Evolutionary conservation across 2,888 invertebrate genomes (phyloP), one percentile per base, ranked within the genome.

Genomic region (Cataglyphis rosenhaueri): DNA sequence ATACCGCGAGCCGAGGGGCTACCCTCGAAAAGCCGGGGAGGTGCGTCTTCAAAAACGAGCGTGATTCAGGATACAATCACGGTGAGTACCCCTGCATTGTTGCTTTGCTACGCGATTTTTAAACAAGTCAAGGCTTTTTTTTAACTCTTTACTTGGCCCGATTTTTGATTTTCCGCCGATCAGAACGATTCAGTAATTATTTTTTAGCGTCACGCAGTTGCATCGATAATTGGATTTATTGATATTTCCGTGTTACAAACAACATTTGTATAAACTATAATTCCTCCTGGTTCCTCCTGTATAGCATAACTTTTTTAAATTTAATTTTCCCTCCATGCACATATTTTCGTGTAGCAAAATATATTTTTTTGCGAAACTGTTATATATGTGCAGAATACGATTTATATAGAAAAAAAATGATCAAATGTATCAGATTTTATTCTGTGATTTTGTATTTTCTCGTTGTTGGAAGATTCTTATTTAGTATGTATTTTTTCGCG

Each of bases 51-150:
- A 25, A 35, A 41, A 62, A 71, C 64, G 25, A 62, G 70, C 10
- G 55, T 29, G 68, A 70, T 35, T 65, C 55, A 55, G 32, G 75
- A 65, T 84, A 65, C 75, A 75, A 70, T 82, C 76, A 32, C 25
- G 71, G 84, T 82, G 65, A 84, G 76, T 61, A 55, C 52, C 9
- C 57, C 25, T 29, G 64, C 55, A 10, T 59, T 41, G n/a, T 25
- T 29, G 8, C 5, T 4, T n/a, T 3, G 18, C 15, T 18, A 29
- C 21, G n/a, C 29, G 38, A 9, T 41, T 52, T 6, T 38, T 21
- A 10, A 52, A 21, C 15, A 57, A 44, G 21, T 55, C 0, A 55
- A 48, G 55, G 8, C 6, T 12, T 21, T 18, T 65, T 65, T 25
- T 0, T 12, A 64, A 38, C 0, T 35, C 52, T 32, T 48, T 21